Base-by-base conservation (phyloP, 2,888 invertebrate species). In the Elegia similella region DNA sequence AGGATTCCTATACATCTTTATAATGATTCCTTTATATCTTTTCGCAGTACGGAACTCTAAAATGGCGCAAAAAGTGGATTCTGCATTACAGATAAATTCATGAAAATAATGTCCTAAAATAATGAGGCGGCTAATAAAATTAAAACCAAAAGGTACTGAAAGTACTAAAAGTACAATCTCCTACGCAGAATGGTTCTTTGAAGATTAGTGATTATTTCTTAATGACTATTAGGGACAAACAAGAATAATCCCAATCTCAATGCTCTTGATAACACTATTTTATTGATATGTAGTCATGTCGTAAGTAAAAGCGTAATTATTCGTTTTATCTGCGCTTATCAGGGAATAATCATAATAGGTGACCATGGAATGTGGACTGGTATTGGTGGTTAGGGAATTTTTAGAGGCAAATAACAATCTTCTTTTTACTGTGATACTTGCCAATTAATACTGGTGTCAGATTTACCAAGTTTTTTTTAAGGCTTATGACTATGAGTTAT, bases 201-300 rank as follows among this genome's bases (percentile, higher is more conserved):
- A 12, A 2, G 34, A 34, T 34, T 2, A 38, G 38, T n/a, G 3
- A 38, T 38, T n/a, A n/a, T n/a, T 10, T 1, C 12, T 0, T 46
- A 46, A n/a, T 12, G n/a, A 6, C 23, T 46, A 12, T 23, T 16
- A 8, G 29, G 34, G 34, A 34, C 34, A 50, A 50, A 50, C 50
- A 50, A 34, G 50, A 50, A 32, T 32, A 47, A 44, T 44, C 44
- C 17, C 17, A 1, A 6, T 44, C 30, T 13, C 47, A 48, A 30
- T 48, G 47, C 7, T 50, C 50, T 50, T 16, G 50, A 50, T 50
- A 50, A 50, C 50, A 50, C 17, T 34, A 38, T 50, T 32, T 34
- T 32, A 50, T 50, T 50, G 50, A 50, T 50, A 34, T 50, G 16
- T 34, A 30, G 47, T 13, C 30, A 6, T 29, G 29, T 13, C 50